These are phyloP conservation scores for Scomber japonicus DNA, from an alignment of 2,113 vertebrate genomes.

Conservation along the genomic window DNA sequence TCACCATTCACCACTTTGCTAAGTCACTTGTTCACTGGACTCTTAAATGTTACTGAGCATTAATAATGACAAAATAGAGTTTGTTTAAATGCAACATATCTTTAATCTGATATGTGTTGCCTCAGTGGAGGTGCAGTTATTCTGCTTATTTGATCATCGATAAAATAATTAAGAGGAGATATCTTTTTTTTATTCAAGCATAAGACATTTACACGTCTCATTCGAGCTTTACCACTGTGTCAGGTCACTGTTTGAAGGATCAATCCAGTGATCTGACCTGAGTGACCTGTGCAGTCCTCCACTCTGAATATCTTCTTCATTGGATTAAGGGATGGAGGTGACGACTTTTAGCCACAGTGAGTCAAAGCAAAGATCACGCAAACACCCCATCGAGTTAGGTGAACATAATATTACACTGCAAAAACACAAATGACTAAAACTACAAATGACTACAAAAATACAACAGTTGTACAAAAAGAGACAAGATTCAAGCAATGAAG, in stretches of 20 bases:
- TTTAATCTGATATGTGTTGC: background rate
- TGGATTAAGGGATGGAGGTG: too few relatives aligned
- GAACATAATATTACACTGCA: background rate
- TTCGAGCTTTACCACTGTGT: background rate
- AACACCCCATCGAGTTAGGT: too few relatives aligned
- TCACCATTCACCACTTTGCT: slow-evolving; percentile 8
- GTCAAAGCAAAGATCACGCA: too few relatives aligned
- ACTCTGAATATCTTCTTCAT: background rate
- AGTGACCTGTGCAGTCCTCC: background rate
- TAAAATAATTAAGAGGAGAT: background rate
- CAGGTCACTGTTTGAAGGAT: background rate
- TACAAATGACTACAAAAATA: background rate
- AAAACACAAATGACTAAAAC: background rate
- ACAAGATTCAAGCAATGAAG: too few relatives aligned
- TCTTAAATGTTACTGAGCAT: background rate
- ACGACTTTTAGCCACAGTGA: too few relatives aligned
- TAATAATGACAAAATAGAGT: slow-evolving; percentile 2
- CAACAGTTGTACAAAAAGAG: too few relatives aligned
- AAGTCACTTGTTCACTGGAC: background rate
- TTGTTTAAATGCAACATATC: background rate
- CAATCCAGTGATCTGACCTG: too few relatives aligned
- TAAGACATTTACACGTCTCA: background rate
- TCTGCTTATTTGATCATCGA: background rate
- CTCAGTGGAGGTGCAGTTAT: background rate
- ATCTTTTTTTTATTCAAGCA: background rate